phyloP scores from a whole-genome alignment of 2,113 vertebrate species.

The Penelope pileata region DNA sequence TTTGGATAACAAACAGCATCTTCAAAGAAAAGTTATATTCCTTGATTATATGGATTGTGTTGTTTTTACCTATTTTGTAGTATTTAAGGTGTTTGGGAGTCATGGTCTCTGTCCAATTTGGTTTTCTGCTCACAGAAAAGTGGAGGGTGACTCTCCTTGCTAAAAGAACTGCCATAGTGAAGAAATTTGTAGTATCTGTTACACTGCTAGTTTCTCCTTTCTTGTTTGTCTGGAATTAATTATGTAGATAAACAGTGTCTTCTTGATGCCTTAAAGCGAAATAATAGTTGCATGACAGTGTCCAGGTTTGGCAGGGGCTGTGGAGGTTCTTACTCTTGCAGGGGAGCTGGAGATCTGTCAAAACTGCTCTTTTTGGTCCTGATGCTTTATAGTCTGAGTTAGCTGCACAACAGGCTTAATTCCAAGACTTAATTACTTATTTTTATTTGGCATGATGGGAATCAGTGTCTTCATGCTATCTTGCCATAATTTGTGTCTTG shows the following conservation, averaged over 20 bases:
- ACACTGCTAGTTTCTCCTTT: background rate
- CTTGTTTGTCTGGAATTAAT: constrained; percentile 13
- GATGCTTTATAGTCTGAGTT: background rate
- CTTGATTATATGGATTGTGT: background rate
- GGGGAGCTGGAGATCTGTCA: background rate
- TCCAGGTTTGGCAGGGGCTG: background rate
- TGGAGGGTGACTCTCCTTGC: background rate
- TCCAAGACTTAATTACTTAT: background rate
- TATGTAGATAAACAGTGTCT: background rate
- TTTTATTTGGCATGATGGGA: background rate
- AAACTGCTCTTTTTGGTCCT: background rate
- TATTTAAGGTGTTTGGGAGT: background rate
- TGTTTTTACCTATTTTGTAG: background rate
- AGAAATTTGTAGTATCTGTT: background rate
- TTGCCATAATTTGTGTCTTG: background rate
- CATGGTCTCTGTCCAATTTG: background rate
- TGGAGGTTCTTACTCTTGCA: background rate
- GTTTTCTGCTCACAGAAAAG: background rate
- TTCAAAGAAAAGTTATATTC: background rate
- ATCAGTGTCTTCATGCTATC: fast-evolving
- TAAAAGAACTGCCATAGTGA: background rate
- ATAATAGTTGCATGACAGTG: background rate
- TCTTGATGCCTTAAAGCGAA: background rate
- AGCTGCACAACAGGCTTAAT: background rate
- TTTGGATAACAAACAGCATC: background rate